These are phyloP conservation scores for Acrossocheilus wenchowensis DNA, from an alignment of 2,797 vertebrate genomes.

Conservation along the genomic window DNA sequence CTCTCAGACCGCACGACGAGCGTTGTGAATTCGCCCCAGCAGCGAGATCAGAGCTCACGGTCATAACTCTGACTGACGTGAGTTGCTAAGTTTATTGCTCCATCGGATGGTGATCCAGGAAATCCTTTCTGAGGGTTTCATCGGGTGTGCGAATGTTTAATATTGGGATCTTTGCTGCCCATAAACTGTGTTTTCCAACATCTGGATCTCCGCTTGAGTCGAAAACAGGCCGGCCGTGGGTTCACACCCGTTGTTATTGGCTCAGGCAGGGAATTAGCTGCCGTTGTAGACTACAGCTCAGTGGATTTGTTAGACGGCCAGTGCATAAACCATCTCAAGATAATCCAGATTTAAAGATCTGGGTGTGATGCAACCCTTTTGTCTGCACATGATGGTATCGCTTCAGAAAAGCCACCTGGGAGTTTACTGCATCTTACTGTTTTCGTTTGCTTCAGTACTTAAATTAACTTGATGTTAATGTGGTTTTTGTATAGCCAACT, in stretches of 20 bases:
- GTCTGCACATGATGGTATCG: neutral
- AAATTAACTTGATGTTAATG: neutral
- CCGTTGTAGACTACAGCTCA: conserved; percentile 41
- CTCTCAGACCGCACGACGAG: neutral
- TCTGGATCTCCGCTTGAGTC: conserved; percentile 45
- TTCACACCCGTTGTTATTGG: conserved; percentile 38
- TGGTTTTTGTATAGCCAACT: neutral
- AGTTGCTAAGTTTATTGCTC: conserved; percentile 40
- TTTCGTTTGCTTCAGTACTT: neutral
- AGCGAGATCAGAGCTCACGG: neutral
- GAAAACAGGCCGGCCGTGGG: conserved; percentile 27
- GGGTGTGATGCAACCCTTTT: neutral
- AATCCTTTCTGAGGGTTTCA: conserved; percentile 19
- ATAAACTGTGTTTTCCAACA: conserved; percentile 43
- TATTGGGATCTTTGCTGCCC: conserved; percentile 18
- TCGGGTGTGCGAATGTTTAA: conserved; percentile 32
- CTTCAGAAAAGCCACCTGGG: neutral
- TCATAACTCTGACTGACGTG: conserved; percentile 2
- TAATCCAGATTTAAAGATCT: conserved; percentile 39
- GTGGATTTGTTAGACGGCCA: conserved; percentile 51
- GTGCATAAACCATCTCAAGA: conserved; percentile 44
- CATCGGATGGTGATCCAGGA: conserved; percentile 32
- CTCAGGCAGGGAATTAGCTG: conserved; percentile 49
- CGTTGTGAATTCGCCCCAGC: neutral
- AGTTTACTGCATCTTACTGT: neutral